phyloP scores from a whole-genome alignment of 2,113 vertebrate species.

The Hystrix brachyura region DNA sequence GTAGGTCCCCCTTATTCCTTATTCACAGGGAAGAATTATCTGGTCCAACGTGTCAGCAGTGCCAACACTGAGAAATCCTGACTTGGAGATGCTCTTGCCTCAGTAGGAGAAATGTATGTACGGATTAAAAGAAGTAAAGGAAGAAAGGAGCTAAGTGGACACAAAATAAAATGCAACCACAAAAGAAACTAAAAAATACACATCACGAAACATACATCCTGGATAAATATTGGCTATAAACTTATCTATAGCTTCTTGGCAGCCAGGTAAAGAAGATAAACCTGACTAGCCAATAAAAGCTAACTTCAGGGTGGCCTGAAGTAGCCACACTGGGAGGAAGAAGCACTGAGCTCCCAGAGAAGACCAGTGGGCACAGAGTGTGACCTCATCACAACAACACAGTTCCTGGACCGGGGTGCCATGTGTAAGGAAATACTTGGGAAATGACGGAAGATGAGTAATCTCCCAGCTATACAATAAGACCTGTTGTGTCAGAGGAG shows the following conservation, averaged over 20 bases:
- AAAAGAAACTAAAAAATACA: neutral
- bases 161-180: neutral
- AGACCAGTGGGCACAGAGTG: neutral
- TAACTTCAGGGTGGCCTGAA: neutral
- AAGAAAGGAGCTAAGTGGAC: neutral
- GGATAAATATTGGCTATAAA: neutral
- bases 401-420: rapidly evolving
- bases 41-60: neutral
- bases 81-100: neutral
- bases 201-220: neutral
- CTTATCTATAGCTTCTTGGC: neutral
- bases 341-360: neutral
- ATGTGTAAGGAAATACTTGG: neutral
- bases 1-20: neutral
- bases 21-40: neutral
- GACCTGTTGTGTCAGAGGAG: neutral
- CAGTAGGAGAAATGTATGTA: neutral
- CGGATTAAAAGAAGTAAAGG: neutral
- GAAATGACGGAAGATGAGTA: neutral
- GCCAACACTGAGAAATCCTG: neutral
- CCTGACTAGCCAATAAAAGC: neutral
- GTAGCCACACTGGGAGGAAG: neutral
- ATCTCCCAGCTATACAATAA: neutral
- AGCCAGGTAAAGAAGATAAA: neutral
- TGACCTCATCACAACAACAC: neutral